Evolutionary conservation across 2,888 invertebrate genomes (phyloP), one percentile per base, ranked within the genome.

Genomic region (Chamaedrilus cognettii): DNA sequence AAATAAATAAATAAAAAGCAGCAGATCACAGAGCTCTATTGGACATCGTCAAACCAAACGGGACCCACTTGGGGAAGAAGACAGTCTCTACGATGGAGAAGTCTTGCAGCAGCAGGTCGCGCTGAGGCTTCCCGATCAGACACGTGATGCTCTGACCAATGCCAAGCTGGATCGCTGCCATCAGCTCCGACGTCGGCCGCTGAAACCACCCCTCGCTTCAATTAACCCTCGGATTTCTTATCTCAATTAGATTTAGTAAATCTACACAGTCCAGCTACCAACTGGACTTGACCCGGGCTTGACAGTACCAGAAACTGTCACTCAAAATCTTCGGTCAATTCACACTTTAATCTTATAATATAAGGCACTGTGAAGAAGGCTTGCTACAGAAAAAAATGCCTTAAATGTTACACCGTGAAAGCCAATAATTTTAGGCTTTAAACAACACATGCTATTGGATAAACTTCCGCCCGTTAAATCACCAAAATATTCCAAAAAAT

Each of bases 21-120:
- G 23, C 7, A 55, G 7, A n/a, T 19, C 11, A 49, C 19, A 19
- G 11, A 49, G 11, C 11, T 49, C 49, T 49, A 19, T 49, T 15
- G 19, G 49, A 15, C 15, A 15, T 49, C 11, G 19, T 19, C 11
- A 52, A 52, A 7, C 26, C n/a, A n/a, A n/a, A n/a, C 1, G 4
- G 28, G 2, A 28, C 52, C 35, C 56, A 86, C 86, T 91, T 90
- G 30, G 97, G 96, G 86, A 99, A 99, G 84, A 93, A 92, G 59
- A 96, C 96, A 75, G 95, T 96, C 85, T 99, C 99, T 61, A 99
- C 96, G 35, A 97, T 96, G 90, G 96, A 96, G 87, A 99, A 99
- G 87, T 99, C 99, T 86, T 97, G 96, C 93, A 98, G 96, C 73
- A 99, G 89, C 68, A 99, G 88, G 87, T 99, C 98, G 76, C 98